Conservation (phyloP, 2,113 vertebrate genomes). For the Calonectris borealis region DNA sequence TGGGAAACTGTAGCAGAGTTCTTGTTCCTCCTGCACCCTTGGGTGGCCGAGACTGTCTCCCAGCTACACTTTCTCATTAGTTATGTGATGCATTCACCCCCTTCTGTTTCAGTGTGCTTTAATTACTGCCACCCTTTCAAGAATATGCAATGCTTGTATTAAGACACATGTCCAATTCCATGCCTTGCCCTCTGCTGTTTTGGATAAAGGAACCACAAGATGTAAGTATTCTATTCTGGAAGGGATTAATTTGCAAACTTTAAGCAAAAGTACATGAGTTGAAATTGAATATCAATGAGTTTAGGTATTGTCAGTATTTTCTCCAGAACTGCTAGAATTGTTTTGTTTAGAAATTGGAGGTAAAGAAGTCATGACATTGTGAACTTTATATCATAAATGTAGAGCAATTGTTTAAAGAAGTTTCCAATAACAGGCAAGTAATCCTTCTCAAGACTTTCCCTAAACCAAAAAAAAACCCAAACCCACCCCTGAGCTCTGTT, state of each 20-base stretch:
- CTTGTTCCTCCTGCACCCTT: neutral
- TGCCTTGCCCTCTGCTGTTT: neutral
- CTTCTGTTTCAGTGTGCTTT: neutral
- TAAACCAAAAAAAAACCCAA: accelerated
- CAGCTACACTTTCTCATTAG: neutral
- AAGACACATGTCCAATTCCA: neutral
- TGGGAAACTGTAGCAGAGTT: neutral
- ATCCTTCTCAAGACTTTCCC: neutral
- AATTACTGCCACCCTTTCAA: neutral
- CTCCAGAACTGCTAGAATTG: neutral
- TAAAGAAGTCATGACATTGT: neutral
- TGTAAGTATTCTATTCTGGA: neutral
- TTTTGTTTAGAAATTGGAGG: neutral
- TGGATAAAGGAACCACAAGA: neutral
- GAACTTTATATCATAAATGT: neutral
- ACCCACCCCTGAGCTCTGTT: neutral
- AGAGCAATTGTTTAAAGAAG: neutral
- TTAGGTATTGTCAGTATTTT: neutral
- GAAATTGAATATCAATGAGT: neutral
- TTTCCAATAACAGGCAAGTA: neutral
- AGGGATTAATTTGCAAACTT: neutral
- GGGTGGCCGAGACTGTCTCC: neutral
- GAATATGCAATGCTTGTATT: neutral
- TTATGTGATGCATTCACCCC: neutral
- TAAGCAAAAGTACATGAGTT: neutral